These are phyloP conservation scores for Oreochromis grahami DNA, from an alignment of 2,797 vertebrate species.

Conservation along the genomic window DNA sequence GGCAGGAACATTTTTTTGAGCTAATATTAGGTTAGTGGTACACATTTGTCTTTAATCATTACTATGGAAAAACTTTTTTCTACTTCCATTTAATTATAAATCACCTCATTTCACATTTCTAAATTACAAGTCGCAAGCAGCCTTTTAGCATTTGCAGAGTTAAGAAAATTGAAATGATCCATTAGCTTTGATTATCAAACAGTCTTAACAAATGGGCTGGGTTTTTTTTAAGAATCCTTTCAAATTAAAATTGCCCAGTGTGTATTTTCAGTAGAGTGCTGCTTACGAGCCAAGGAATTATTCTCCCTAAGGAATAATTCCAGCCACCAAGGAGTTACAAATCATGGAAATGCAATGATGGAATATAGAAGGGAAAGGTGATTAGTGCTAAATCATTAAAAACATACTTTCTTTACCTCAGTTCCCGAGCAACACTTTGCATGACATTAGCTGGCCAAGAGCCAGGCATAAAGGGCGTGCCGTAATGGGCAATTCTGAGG, in stretches of 20 bases:
- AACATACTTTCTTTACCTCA: constrained; percentile 64
- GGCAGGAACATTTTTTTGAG: not conserved
- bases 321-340: constrained; percentile 69
- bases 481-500: not conserved
- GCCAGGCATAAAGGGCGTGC: constrained; percentile 35
- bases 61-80: not conserved
- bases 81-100: constrained; percentile 39
- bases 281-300: constrained; percentile 63
- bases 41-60: not conserved
- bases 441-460: constrained; percentile 35
- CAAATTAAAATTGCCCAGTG: constrained; percentile 69
- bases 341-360: constrained; percentile 76
- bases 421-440: constrained; percentile 32
- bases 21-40: not conserved
- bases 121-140: constrained; percentile 42
- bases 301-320: constrained; percentile 64
- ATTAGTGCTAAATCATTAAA: constrained; percentile 71
- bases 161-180: constrained; percentile 60
- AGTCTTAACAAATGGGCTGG: constrained; percentile 61
- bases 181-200: constrained; percentile 71
- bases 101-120: constrained; percentile 35
- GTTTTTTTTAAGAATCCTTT: constrained; percentile 47
- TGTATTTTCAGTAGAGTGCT: constrained; percentile 65
- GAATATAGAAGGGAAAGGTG: constrained; percentile 67
- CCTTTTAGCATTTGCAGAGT: constrained; percentile 50